phyloP scores from a whole-genome alignment of 2,113 vertebrate genomes.

The Mixornis gularis region DNA sequence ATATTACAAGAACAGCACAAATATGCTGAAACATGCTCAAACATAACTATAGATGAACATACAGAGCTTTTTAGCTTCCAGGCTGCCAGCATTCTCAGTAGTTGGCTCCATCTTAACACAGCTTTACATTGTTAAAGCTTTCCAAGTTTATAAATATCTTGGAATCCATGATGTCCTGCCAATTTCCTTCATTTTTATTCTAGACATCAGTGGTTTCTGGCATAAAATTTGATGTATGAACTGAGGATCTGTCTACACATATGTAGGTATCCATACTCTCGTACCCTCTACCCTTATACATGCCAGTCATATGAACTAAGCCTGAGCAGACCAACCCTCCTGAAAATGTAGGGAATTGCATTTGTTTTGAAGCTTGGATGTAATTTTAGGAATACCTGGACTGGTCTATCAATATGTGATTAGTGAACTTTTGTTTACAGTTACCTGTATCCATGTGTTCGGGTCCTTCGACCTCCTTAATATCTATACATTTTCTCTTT shows the following conservation, averaged over 20 bases:
- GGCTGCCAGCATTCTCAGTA: slow-evolving; percentile 53
- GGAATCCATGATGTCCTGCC: slow-evolving; percentile 60
- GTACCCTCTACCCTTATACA: background rate
- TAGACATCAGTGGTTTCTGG: slow-evolving; percentile 45
- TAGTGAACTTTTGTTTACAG: background rate
- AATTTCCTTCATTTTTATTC: slow-evolving; percentile 57
- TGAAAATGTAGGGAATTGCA: background rate
- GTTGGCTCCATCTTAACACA: slow-evolving; percentile 54
- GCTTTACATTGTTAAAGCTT: slow-evolving; percentile 60
- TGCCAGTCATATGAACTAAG: background rate
- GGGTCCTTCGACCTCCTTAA: background rate
- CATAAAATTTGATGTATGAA: slow-evolving; percentile 28
- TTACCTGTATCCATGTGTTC: background rate
- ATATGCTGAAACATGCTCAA: slow-evolving; percentile 63
- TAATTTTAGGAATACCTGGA: background rate
- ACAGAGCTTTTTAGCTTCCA: slow-evolving; percentile 43
- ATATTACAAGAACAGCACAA: slow-evolving; percentile 42
- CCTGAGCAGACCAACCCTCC: background rate
- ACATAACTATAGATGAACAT: slow-evolving; percentile 57
- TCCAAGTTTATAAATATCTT: slow-evolving; percentile 68
- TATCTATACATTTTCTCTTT: background rate
- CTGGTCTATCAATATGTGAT: background rate
- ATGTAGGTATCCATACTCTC: slow-evolving; percentile 19
- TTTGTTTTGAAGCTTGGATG: background rate
- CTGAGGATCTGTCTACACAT: slow-evolving; percentile 54